Base-by-base conservation (phyloP, 2,888 invertebrate genomes). In the Dorcus hopei region DNA sequence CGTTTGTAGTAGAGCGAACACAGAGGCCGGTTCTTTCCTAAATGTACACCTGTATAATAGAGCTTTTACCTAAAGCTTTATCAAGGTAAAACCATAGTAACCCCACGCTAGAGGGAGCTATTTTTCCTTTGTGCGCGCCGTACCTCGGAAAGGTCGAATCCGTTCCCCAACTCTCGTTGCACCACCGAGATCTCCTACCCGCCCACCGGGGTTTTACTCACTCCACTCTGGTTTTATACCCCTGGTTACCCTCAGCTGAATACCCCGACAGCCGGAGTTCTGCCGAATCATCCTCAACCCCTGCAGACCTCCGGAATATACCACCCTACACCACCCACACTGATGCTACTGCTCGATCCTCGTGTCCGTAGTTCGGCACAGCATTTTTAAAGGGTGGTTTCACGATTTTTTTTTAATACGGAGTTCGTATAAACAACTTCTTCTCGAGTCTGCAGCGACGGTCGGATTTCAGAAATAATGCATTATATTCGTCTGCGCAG, bases 271-370 rank as follows among this genome's bases (percentile, higher is more conserved):
- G 70, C 72, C 73, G 74, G 73, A 76, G 74, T 76, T 76, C 72
- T 77, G 76, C 77, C 76, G 76, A 77, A 77, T 77, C 77, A 76
- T 77, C 76, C 77, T 74, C 72, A 73, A 74, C 74, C 75, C 68
- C 76, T 70, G 69, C 71, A 72, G 73, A 74, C 74, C 73, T 74
- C 72, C 70, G 72, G 73, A 72, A 73, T 74, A 74, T 72, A 72
- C 74, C 68, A 65, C 72, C 68, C 67, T 61, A 70, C 63, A 62
- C 64, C 68, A 66, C 69, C 65, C 66, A 63, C 67, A 62, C 65
- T 61, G 64, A 62, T 66, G 65, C 64, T 67, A 63, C 66, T 58
- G 59, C 66, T 61, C 66, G 63, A 64, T 67, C 65, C 66, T 69
- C 68, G 67, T 69, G 70, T 66, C 70, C 70, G 65, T 70, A 70